Evolutionary conservation across 2,113 vertebrate species (phyloP), one percentile per base, ranked within the genome.

Genomic region (Hippolais icterina): DNA sequence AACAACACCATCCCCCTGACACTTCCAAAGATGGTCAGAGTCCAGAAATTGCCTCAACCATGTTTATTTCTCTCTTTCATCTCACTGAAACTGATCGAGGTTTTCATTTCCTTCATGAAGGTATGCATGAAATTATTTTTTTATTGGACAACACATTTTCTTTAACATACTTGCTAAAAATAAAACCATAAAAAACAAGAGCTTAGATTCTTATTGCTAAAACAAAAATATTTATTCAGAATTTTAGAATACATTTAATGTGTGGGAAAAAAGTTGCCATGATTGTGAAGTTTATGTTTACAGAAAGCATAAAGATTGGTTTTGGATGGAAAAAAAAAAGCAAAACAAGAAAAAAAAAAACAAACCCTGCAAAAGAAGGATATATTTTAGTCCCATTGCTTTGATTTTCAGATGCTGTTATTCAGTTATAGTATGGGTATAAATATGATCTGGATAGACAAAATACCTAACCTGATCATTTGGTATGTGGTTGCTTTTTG

Each of bases 391-490:
- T 83, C 37, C 11, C 25, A 18, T 42, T 78, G 15, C 33, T 91
- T 90, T 87, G 18, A 33, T 85, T 91, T 88, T 89, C 23, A 68
- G 20, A 64, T 16, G 39, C 74, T 85, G 60, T 37, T 77, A 69
- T 92, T 92, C 83, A 87, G 44, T 90, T 81, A 79, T 23, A 63
- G 12, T 18, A 46, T 52, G 11, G 46, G 4, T 12, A 63, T 35
- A 88, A 87, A 86, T 72, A 88, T 76, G 64, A 84, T 33, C 27
- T 68, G 41, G 23, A 35, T 61, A 87, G 42, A n/a, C 16, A 25
- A 54, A 81, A 70, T 63, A 13, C 18, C 56, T 75, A 42, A 91
- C 66, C 10, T 87, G 84, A 89, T 83, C 15, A 65, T 59, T 94
- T 90, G 27, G 27, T 59, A 56, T 63, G 24, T 76, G 33, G 39